Percentiles rank a stretch among this genome's conserved stretches.
phyloP scores from a whole-genome alignment of 2,797 vertebrate genomes.

The Eospalax fontanierii region DNA sequence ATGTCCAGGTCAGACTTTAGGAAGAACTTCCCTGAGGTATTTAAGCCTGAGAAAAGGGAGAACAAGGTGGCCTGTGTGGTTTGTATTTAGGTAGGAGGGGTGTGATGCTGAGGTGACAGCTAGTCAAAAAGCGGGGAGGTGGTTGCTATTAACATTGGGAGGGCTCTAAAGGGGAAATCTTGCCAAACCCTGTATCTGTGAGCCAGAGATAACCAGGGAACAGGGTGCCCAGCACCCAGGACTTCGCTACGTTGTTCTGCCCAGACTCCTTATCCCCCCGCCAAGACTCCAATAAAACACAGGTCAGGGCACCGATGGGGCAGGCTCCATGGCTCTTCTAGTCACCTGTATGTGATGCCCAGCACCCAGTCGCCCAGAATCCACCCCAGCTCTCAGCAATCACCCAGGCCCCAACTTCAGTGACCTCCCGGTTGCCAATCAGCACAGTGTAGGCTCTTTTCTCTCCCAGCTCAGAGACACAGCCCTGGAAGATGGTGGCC shows the following conservation, averaged over 20 bases:
- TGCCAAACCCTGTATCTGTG: conserved; percentile 12
- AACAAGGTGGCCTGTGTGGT: not conserved
- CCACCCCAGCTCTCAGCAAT: too few relatives aligned
- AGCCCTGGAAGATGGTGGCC: conserved; percentile 44
- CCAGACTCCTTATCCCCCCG: not conserved
- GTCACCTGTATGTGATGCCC: not conserved
- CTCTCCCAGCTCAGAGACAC: not conserved
- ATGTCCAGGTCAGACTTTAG: not conserved
- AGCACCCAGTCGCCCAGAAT: not conserved
- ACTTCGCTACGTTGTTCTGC: not conserved
- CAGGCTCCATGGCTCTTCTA: not conserved
- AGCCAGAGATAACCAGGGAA: not conserved
- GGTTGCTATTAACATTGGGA: not conserved
- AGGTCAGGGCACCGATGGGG: not conserved
- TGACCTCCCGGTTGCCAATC: not conserved
- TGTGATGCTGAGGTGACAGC: not conserved
- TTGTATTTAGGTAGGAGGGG: not conserved
- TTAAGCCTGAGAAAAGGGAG: not conserved
- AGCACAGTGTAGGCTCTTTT: not conserved
- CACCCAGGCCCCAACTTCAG: too few relatives aligned
- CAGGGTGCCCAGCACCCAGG: not conserved
- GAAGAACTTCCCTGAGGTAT: not conserved
- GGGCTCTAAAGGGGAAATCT: conserved; percentile 18
- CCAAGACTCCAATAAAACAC: not conserved
- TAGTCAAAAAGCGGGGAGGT: not conserved